Percentiles rank a stretch among this genome's conserved stretches.
Evolutionary conservation across 2,113 vertebrate genomes (phyloP).

Genomic region (Uria aalge): DNA sequence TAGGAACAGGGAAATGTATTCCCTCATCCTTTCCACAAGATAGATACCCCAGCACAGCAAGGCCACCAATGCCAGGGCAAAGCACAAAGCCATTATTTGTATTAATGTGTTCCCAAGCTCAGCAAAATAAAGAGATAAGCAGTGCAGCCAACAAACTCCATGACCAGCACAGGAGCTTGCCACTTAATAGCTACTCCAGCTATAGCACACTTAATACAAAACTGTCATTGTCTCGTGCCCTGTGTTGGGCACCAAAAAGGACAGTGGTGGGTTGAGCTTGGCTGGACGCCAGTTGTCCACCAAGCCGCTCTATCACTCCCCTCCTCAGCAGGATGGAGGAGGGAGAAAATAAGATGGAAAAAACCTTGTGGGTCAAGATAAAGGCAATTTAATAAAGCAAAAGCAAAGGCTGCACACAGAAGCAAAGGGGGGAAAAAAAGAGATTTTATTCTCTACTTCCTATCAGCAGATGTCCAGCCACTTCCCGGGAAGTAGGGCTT

Average conservation of each 20-base stretch:
- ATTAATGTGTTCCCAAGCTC: neutral
- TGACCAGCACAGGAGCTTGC: neutral
- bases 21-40: neutral
- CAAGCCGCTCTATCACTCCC: neutral
- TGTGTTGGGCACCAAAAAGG: neutral
- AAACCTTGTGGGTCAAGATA: neutral
- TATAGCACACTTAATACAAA: neutral
- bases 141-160: neutral
- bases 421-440: neutral
- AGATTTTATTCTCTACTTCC: neutral
- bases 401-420: neutral
- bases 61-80: neutral
- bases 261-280: neutral
- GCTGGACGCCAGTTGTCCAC: neutral
- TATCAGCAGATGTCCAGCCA: neutral
- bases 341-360: neutral
- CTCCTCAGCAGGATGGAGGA: neutral
- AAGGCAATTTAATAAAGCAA: neutral
- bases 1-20: neutral
- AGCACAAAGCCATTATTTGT: neutral
- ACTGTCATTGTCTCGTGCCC: neutral
- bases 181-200: neutral
- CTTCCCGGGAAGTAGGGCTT: neutral
- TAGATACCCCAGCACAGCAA: neutral
- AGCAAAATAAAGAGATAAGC: neutral